Conservation (phyloP, 2,888 invertebrate genomes). For the Lycia hirtaria region DNA sequence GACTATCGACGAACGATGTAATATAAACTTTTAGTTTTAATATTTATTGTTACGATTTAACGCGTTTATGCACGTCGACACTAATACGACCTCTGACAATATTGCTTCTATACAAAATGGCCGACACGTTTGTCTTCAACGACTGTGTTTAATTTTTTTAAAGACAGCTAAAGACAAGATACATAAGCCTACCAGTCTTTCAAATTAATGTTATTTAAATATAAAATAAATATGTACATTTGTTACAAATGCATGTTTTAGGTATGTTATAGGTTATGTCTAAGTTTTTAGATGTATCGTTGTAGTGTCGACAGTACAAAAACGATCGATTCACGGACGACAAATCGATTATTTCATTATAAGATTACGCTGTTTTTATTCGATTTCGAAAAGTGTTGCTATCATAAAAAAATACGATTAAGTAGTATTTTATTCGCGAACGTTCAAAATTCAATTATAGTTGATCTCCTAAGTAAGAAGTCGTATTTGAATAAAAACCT, state of each 20-base stretch:
- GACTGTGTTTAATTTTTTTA: not conserved
- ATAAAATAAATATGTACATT: not conserved
- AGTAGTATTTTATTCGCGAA: not conserved
- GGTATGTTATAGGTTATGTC: not conserved
- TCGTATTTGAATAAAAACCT: conserved; percentile 24
- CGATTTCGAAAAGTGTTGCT: not conserved
- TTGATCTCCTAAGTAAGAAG: conserved; percentile 53
- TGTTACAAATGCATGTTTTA: not conserved
- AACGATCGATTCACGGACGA: conserved; percentile 17
- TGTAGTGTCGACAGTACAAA: conserved; percentile 16
- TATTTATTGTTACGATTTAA: conserved; percentile 62
- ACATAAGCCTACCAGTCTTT: not conserved
- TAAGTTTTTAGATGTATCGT: not conserved
- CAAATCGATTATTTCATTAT: conserved; percentile 43
- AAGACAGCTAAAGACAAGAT: not conserved
- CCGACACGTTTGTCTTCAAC: not conserved
- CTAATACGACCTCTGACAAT: not conserved
- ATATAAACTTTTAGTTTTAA: conserved; percentile 75
- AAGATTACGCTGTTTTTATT: not conserved
- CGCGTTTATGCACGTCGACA: conserved; percentile 35
- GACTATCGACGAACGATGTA: conserved; percentile 71
- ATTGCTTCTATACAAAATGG: not conserved
- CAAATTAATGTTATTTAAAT: not conserved
- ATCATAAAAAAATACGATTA: not conserved
- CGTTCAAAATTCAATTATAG: conserved; percentile 9